These are phyloP conservation scores for Buphagus erythrorhynchus DNA, from an alignment of 2,797 vertebrate genomes.

Conservation along the genomic window DNA sequence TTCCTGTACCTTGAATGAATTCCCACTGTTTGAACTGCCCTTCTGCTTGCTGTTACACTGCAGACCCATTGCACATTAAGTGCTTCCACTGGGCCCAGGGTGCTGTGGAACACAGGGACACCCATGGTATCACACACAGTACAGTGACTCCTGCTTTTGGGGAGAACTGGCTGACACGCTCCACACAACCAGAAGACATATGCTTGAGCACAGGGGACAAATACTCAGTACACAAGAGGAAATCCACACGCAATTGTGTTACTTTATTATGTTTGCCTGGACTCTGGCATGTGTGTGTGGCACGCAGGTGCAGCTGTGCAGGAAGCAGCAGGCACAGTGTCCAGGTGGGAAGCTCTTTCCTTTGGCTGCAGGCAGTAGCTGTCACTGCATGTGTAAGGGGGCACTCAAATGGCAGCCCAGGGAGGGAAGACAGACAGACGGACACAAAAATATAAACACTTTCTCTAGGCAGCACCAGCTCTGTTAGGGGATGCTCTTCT, in stretches of 20 bases:
- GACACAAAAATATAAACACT: not conserved
- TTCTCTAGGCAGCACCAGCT: not conserved
- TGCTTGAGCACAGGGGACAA: not conserved
- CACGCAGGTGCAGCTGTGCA: not conserved
- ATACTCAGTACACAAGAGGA: not conserved
- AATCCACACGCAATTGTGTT: not conserved
- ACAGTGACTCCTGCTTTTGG: not conserved
- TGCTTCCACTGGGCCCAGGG: not conserved
- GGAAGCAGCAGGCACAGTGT: not conserved
- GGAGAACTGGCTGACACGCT: not conserved
- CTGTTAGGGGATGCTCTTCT: not conserved
- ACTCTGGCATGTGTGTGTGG: not conserved
- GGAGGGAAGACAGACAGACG: not conserved
- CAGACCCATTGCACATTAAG: not conserved
- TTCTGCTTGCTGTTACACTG: not conserved
- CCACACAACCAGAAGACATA: not conserved
- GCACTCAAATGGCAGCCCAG: not conserved
- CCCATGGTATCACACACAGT: rapidly evolving
- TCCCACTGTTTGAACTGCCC: not conserved
- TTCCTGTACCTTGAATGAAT: not conserved
- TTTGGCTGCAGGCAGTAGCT: not conserved
- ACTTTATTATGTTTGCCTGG: constrained; percentile 1
- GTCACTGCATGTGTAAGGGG: not conserved
- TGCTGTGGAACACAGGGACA: not conserved
- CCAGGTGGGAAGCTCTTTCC: not conserved